phyloP scores from a whole-genome alignment of 2,113 vertebrate genomes.

The Neotoma lepida region DNA sequence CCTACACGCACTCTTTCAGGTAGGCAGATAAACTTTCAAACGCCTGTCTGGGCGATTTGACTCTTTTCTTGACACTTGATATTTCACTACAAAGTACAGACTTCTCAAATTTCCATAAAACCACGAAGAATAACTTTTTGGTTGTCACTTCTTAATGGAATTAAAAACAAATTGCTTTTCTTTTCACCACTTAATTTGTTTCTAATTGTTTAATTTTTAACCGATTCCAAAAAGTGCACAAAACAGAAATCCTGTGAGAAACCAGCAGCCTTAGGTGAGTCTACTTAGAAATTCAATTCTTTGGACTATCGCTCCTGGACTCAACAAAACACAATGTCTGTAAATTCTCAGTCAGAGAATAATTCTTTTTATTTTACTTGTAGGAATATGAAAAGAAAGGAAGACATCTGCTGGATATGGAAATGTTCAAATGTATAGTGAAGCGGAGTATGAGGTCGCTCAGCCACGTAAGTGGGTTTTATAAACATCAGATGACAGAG shows the following conservation, averaged over 20 bases:
- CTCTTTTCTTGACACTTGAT: slow-evolving; percentile 7
- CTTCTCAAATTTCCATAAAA: slow-evolving; percentile 31
- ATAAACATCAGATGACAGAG: slow-evolving; percentile 16
- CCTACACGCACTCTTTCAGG: slow-evolving; percentile 86
- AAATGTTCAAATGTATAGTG: slow-evolving; percentile 83
- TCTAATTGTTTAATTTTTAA: not conserved
- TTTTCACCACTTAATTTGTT: not conserved
- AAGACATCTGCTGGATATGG: slow-evolving; percentile 77
- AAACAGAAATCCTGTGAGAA: slow-evolving; percentile 2
- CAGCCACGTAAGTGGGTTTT: slow-evolving; percentile 77
- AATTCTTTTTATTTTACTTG: not conserved
- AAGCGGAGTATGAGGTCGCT: slow-evolving; percentile 83
- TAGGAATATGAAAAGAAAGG: slow-evolving; percentile 84
- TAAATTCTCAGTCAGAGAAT: not conserved
- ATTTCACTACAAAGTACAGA: slow-evolving; percentile 34
- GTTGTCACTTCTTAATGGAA: slow-evolving; percentile 39
- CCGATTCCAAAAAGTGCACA: slow-evolving; percentile 54
- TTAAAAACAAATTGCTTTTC: slow-evolving; percentile 43
- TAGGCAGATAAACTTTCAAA: slow-evolving; percentile 54
- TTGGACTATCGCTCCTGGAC: not conserved
- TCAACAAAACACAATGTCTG: not conserved
- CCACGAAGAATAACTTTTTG: not conserved
- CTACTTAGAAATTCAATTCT: slow-evolving; percentile 34
- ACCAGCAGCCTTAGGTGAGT: slow-evolving; percentile 27
- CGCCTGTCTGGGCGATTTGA: not conserved